phyloP scores from a whole-genome alignment of 2,797 vertebrate species.

The Mastacembelus armatus region DNA sequence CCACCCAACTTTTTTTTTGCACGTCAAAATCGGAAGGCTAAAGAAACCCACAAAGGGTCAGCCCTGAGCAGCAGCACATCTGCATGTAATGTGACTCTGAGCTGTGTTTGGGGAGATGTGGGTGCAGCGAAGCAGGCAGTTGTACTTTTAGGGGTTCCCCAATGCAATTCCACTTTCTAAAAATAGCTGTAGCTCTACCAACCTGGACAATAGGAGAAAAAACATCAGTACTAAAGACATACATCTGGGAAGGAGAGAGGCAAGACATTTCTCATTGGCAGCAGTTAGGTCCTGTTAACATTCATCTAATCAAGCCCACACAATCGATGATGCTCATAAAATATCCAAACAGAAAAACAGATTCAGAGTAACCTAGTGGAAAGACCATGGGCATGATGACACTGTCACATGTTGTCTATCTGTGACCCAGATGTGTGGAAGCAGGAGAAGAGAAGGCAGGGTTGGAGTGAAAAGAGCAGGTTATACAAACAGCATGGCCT shows the following conservation, averaged over 20 bases:
- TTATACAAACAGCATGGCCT: constrained; percentile 10
- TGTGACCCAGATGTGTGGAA: constrained; percentile 43
- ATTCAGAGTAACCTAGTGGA: background rate
- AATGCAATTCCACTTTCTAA: constrained; percentile 60
- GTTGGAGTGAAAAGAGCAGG: constrained; percentile 22
- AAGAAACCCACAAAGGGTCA: background rate
- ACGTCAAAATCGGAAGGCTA: no score
- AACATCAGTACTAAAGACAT: constrained; percentile 9
- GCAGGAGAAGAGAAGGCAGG: background rate
- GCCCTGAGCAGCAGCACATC: background rate
- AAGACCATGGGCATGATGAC: background rate
- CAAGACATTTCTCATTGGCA: background rate
- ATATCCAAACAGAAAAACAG: background rate
- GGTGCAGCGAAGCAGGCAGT: constrained; percentile 23
- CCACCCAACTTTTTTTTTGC: no score
- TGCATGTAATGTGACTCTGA: constrained; percentile 12
- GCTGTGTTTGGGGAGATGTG: no score
- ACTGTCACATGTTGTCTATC: constrained; percentile 24
- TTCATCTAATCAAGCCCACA: background rate
- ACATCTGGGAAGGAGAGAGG: background rate
- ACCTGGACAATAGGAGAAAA: constrained; percentile 35
- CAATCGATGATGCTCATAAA: background rate
- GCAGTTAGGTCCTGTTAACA: background rate
- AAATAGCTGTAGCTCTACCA: constrained; percentile 63
- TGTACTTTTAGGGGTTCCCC: constrained; percentile 64